Percentiles rank a stretch among this genome's conserved stretches.
Conservation (phyloP, 2,888 invertebrate genomes). For the Parnassius orleans region DNA sequence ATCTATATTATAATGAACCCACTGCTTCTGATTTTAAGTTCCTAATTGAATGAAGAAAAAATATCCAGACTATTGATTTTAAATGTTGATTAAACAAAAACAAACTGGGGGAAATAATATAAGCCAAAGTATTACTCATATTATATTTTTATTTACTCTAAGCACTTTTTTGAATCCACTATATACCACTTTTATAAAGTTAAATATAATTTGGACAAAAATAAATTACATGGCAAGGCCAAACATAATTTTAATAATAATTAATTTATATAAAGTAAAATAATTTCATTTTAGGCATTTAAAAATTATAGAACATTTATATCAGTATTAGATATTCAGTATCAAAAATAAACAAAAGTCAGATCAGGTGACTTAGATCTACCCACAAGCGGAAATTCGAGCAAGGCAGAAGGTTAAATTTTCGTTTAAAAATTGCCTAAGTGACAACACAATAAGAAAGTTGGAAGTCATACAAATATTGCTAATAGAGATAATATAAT, state of each 20-base stretch:
- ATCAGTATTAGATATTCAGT: too few species aligned
- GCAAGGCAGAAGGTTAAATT: neutral
- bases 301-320: constrained; percentile 4
- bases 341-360: neutral
- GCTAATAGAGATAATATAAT: neutral
- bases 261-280: constrained; percentile 7
- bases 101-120: constrained; percentile 5
- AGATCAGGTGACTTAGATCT: neutral
- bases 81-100: too few species aligned
- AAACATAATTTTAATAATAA: constrained; percentile 42
- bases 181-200: constrained; percentile 60
- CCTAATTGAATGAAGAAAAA: too few species aligned
- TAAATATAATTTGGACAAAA: constrained; percentile 53
- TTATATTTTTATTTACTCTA: constrained; percentile 69
- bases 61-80: too few species aligned
- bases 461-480: neutral
- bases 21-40: too few species aligned
- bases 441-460: neutral
- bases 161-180: constrained; percentile 65
- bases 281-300: constrained; percentile 11
- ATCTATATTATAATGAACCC: too few species aligned
- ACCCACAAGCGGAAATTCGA: neutral
- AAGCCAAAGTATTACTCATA: constrained; percentile 34
- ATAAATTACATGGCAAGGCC: constrained; percentile 70
- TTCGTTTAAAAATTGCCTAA: neutral